Evolutionary conservation across 2,113 vertebrate genomes (phyloP).

Genomic region (Rutilus rutilus): DNA sequence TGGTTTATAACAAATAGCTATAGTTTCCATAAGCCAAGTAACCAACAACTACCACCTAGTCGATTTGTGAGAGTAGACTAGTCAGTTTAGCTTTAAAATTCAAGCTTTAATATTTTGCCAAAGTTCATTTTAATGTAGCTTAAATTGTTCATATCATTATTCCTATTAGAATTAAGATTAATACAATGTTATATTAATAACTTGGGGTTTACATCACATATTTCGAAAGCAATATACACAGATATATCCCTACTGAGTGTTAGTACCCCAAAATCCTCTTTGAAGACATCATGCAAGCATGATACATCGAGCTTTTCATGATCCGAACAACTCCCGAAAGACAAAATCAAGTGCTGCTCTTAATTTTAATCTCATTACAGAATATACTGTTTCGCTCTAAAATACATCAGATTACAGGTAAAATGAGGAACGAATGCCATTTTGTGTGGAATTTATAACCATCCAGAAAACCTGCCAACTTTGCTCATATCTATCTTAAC

Average conservation of each 20-base stretch:
- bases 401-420: neutral
- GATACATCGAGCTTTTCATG: neutral
- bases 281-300: neutral
- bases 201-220: neutral
- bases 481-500: neutral
- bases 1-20: neutral
- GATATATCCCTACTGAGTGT: neutral
- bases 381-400: neutral
- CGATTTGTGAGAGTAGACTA: neutral
- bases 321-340: neutral
- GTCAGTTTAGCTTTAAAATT: neutral
- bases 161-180: neutral
- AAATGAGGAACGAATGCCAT: neutral
- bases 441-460: neutral
- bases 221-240: neutral
- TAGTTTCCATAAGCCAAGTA: neutral
- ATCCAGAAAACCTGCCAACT: neutral
- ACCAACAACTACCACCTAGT: neutral
- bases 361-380: neutral
- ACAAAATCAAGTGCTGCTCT: neutral
- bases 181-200: neutral
- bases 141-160: too few species aligned
- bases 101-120: too few species aligned
- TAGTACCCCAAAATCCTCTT: neutral
- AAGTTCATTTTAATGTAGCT: too few species aligned